These are phyloP conservation scores for Neuroterus valhalla DNA, from an alignment of 1,140 invertebrate species.

Conservation along the genomic window DNA sequence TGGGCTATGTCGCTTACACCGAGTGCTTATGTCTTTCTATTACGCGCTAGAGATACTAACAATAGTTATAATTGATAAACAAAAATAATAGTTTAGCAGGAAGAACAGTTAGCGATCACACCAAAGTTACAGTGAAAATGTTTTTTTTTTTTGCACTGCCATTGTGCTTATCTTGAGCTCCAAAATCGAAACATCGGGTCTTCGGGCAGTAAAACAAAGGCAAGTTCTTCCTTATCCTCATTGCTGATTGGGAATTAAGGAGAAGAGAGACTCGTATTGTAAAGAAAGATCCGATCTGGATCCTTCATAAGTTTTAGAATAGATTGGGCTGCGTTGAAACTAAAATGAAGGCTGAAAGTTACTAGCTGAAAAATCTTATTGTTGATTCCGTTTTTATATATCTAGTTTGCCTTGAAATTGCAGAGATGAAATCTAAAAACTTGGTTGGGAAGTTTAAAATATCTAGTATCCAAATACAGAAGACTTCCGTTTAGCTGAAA, in stretches of 20 bases:
- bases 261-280: background rate
- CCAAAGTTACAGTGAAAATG: slow-evolving; percentile 16
- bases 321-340: too few species aligned
- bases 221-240: slow-evolving; percentile 20
- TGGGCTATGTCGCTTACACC: background rate
- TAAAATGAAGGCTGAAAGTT: too few species aligned
- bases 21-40: background rate
- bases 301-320: too few species aligned
- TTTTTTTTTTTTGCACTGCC: background rate
- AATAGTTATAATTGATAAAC: background rate
- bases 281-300: too few species aligned
- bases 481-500: too few species aligned
- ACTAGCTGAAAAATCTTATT: too few species aligned
- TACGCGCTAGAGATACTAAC: background rate
- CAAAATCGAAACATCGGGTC: background rate
- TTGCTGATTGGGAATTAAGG: background rate
- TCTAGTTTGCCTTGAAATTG: too few species aligned
- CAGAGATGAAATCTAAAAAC: too few species aligned
- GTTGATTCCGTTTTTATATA: too few species aligned
- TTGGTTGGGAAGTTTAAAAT: too few species aligned
- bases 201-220: slow-evolving; percentile 25
- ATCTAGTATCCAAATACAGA: too few species aligned
- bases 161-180: background rate
- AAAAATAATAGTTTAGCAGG: background rate
- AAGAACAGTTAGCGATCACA: background rate